Evolutionary conservation across 2,797 vertebrate genomes (phyloP).

Genomic region (Acanthornis magna): DNA sequence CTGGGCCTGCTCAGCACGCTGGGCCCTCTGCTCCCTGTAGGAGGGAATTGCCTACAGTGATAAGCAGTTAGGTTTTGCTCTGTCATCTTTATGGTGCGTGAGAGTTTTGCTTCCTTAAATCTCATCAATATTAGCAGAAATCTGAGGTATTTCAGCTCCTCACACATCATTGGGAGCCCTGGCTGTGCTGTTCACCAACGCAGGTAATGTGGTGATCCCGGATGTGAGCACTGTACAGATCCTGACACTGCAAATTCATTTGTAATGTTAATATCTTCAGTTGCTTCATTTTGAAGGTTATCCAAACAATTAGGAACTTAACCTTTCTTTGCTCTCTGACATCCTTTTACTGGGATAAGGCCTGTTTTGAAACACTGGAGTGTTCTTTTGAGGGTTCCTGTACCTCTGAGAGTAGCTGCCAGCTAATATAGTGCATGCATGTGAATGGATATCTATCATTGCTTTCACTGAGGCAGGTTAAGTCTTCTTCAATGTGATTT

Average conservation of each 20-base stretch:
- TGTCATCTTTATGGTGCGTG: neutral
- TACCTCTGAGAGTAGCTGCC: neutral
- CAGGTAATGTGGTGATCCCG: neutral
- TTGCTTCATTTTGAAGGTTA: neutral
- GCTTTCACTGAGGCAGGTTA: neutral
- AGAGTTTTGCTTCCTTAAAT: neutral
- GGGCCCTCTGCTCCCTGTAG: neutral
- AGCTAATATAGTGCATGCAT: neutral
- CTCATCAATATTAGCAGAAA: neutral
- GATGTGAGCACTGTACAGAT: neutral
- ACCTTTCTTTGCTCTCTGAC: neutral
- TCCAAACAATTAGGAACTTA: neutral
- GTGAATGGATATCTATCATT: neutral
- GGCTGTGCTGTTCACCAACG: accelerated
- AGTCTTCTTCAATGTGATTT: neutral
- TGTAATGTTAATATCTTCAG: neutral
- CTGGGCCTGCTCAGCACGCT: neutral
- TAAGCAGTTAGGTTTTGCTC: neutral
- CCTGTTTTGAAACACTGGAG: neutral
- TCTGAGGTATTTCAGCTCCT: neutral
- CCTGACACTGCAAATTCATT: neutral
- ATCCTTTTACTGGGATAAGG: neutral
- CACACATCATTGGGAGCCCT: neutral
- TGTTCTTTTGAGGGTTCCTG: neutral
- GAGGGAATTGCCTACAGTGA: neutral